Base-by-base conservation (phyloP, 2,888 invertebrate genomes). In the Cryptocheilus praepositus region DNA sequence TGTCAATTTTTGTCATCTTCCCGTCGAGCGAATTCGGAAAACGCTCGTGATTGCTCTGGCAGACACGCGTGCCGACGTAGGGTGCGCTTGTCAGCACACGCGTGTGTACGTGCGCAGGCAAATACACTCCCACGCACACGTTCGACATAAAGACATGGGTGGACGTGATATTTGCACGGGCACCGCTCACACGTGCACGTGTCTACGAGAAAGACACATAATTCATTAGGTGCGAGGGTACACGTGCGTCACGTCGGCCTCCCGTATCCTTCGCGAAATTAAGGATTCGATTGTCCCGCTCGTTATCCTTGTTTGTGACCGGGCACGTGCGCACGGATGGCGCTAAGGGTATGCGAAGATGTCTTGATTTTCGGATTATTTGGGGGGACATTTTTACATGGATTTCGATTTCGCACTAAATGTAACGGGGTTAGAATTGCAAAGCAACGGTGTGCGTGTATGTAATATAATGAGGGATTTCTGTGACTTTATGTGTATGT, bases 271-370 rank as follows among this genome's bases (percentile, higher is more conserved):
- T n/a, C 18, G 51, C 56, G 21, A 43, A 61, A 64, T 72, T 64
- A 70, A 64, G 63, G 55, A 46, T 43, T 56, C 44, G 58, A 58
- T 70, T 74, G 61, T 58, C 21, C 45, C 36, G 18, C 53, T 74
- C 67, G 67, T 74, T 70, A 70, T 46, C 46, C 49, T 52, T 25
- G 60, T 51, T 58, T 43, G 28, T 18, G 21, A 28, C 28, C 43
- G 28, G 45, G 56, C 36, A 45, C 25, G 52, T 43, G 25, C 22
- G 3, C 22, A 43, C 21, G 44, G 54, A 5, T 55, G 43, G 16
- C 45, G 19, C 18, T 36, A 22, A 61, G 18, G 7, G 18, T 25
- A n/a, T 19, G 13, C 36, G 13, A 36, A 36, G 36, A 11, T 7
- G n/a, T n/a, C n/a, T n/a, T n/a, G n/a, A n/a, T n/a, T n/a, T n/a